These are phyloP conservation scores for Suricata suricatta DNA, from an alignment of 2,113 vertebrate species.

Conservation along the genomic window DNA sequence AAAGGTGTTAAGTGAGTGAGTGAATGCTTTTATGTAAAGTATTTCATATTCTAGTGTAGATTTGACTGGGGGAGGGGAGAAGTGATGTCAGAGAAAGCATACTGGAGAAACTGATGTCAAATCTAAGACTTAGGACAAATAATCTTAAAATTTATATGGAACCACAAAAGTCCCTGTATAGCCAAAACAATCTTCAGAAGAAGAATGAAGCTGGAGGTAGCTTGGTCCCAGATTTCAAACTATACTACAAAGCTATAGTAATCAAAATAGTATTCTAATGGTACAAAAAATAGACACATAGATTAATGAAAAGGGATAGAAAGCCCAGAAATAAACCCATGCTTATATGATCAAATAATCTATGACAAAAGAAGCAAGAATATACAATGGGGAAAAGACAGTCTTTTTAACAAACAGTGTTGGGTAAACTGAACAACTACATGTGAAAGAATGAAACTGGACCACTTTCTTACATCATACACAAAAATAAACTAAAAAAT, in stretches of 20 bases:
- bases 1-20: neutral
- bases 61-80: neutral
- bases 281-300: neutral
- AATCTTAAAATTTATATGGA: neutral
- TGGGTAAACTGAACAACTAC: neutral
- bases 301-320: neutral
- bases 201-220: neutral
- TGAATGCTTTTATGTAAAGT: neutral
- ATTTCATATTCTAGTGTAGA: neutral
- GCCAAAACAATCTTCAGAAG: neutral
- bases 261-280: neutral
- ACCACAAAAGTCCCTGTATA: neutral
- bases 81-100: neutral
- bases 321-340: neutral
- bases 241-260: neutral
- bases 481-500: neutral
- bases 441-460: neutral
- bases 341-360: neutral
- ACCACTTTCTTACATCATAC: neutral
- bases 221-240: neutral
- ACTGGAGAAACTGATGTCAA: neutral
- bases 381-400: neutral
- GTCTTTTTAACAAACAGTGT: neutral
- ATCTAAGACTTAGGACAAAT: neutral
- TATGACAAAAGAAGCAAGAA: neutral